A percentile compares a stretch with the other conserved stretches of the same genome.
phyloP scores from a whole-genome alignment of 2,797 vertebrate species.

The Neopelma chrysocephalum region DNA sequence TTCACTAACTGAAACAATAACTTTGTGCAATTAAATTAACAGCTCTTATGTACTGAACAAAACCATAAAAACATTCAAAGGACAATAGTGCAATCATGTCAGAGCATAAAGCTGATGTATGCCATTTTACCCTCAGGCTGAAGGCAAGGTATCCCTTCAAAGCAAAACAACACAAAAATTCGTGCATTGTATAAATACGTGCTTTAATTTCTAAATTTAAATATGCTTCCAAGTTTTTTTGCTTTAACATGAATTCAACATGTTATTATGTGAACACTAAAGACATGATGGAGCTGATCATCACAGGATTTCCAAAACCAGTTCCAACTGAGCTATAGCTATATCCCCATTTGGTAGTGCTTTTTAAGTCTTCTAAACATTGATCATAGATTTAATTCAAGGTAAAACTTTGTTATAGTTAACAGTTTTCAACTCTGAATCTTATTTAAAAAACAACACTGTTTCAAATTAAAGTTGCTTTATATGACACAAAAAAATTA shows the following conservation, averaged over 20 bases:
- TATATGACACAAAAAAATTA: neutral
- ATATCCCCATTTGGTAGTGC: slow-evolving; percentile 34
- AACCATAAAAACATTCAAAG: neutral
- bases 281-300: neutral
- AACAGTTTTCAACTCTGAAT: neutral
- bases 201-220: neutral
- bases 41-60: neutral
- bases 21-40: neutral
- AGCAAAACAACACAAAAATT: neutral
- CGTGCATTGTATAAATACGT: neutral
- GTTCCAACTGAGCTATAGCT: neutral
- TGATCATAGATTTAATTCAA: neutral
- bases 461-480: slow-evolving; percentile 3
- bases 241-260: neutral
- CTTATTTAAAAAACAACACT: neutral
- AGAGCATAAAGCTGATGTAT: neutral
- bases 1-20: slow-evolving; percentile 5
- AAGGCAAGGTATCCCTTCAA: neutral
- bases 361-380: neutral
- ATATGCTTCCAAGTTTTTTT: neutral
- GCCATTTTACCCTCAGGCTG: neutral
- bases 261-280: neutral
- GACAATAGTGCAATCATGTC: neutral
- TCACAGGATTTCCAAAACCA: neutral
- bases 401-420: neutral